Percentiles rank a stretch among this genome's conserved stretches.
Evolutionary conservation across 2,888 invertebrate genomes (phyloP).

Genomic region (Tribolium freemani): DNA sequence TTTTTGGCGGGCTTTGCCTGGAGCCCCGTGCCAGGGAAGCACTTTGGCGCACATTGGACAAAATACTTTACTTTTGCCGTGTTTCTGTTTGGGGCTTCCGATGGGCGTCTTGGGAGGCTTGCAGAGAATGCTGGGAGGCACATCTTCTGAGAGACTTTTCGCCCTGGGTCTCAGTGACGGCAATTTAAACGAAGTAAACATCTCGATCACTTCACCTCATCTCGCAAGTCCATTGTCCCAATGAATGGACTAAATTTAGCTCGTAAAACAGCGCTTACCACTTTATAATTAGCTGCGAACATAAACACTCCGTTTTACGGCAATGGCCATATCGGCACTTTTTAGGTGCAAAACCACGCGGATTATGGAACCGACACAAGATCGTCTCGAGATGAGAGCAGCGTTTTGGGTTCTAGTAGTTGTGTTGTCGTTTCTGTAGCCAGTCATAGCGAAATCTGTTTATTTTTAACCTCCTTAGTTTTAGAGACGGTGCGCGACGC

Average conservation of each 20-base stretch:
- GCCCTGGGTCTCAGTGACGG: constrained; percentile 70
- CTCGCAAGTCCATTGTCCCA: constrained; percentile 42
- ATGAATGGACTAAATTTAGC: constrained; percentile 50
- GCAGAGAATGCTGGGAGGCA: constrained; percentile 66
- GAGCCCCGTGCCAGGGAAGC: no score
- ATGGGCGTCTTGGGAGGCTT: constrained; percentile 74
- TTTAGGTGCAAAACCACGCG: background rate
- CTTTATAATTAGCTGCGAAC: constrained; percentile 47
- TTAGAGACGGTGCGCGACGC: constrained; percentile 55
- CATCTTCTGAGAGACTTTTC: constrained; percentile 70
- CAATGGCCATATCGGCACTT: background rate
- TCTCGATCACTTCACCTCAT: constrained; percentile 51
- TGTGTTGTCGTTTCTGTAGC: constrained; percentile 52
- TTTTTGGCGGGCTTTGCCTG: no score
- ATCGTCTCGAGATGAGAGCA: constrained; percentile 13
- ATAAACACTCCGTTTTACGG: constrained; percentile 36
- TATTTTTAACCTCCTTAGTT: constrained; percentile 62
- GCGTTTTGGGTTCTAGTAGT: constrained; percentile 34
- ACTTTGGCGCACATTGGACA: background rate
- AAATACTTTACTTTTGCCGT: constrained; percentile 58
- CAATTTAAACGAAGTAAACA: constrained; percentile 74
- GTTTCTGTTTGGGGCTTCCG: constrained; percentile 69
- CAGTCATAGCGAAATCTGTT: constrained; percentile 60
- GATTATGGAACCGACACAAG: background rate
- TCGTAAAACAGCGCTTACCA: constrained; percentile 29